These are phyloP conservation scores for Narcine bancroftii DNA, from an alignment of 2,113 vertebrate species.

Conservation along the genomic window DNA sequence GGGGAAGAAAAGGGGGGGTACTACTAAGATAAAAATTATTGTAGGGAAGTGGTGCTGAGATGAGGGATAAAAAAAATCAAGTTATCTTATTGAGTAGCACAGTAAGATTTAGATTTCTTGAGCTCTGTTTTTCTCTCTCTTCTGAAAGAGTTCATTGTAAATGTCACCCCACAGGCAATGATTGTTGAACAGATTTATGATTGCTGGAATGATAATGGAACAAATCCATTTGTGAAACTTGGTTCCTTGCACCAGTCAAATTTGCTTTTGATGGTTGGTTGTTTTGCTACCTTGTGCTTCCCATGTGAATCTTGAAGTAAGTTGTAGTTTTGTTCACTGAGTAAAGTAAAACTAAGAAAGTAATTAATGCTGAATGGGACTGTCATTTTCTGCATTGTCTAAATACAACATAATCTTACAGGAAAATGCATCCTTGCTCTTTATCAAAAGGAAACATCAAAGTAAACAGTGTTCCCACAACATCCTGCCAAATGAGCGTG, in stretches of 20 bases:
- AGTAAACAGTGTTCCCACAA: not conserved
- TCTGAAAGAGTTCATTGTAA: not conserved
- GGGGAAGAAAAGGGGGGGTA: too few species aligned
- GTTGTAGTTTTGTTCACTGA: not conserved
- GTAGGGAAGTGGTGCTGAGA: too few species aligned
- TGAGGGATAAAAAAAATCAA: too few species aligned
- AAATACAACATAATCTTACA: not conserved
- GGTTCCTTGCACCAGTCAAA: not conserved
- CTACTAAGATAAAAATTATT: too few species aligned
- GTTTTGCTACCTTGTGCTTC: not conserved
- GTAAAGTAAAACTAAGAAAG: not conserved
- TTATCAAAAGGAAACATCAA: slow-evolving; percentile 11
- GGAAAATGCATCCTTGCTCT: not conserved
- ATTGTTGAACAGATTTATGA: not conserved
- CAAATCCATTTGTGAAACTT: not conserved
- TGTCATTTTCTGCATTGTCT: not conserved
- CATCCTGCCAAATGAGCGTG: not conserved
- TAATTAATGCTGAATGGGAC: not conserved
- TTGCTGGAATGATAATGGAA: not conserved
- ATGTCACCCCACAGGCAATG: not conserved
- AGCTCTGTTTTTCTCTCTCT: not conserved
- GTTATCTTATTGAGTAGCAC: too few species aligned
- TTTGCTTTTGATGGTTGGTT: not conserved
- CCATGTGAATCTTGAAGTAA: not conserved
- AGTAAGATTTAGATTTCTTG: not conserved